Conservation (phyloP, 1,140 invertebrate species). For the Lucilia cuprina region DNA sequence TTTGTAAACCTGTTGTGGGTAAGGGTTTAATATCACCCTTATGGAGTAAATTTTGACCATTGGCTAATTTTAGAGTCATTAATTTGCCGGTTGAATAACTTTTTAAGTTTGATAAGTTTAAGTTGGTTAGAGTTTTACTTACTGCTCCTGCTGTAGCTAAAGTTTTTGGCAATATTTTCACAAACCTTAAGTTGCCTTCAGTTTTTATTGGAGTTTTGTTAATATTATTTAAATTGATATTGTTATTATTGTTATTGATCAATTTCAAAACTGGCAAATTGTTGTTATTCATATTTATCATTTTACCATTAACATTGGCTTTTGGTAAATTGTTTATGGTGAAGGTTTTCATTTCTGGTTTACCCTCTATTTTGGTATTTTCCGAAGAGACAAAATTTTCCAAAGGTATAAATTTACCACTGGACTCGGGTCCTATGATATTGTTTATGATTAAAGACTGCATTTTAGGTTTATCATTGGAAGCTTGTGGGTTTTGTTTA, state of each 20-base stretch:
- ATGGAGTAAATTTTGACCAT: background rate
- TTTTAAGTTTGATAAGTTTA: background rate
- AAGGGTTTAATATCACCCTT: background rate
- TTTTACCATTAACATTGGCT: background rate
- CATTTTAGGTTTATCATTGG: background rate
- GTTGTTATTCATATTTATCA: background rate
- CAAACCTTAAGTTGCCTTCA: background rate
- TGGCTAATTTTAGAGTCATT: background rate
- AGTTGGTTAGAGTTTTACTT: background rate
- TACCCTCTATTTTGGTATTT: too few species aligned
- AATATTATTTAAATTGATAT: background rate
- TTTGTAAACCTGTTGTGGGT: background rate
- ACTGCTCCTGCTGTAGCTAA: background rate
- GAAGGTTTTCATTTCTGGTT: background rate
- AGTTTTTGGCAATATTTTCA: background rate
- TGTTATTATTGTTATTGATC: background rate
- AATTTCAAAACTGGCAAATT: background rate
- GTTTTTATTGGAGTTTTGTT: background rate
- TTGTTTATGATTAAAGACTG: background rate
- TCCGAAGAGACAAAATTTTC: background rate
- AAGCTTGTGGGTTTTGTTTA: background rate
- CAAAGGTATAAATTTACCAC: constrained; percentile 12
- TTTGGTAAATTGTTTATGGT: background rate
- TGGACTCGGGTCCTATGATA: background rate
- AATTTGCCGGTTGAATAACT: background rate